Conservation (phyloP, 2,888 invertebrate species). For the Amphimallon solstitiale region DNA sequence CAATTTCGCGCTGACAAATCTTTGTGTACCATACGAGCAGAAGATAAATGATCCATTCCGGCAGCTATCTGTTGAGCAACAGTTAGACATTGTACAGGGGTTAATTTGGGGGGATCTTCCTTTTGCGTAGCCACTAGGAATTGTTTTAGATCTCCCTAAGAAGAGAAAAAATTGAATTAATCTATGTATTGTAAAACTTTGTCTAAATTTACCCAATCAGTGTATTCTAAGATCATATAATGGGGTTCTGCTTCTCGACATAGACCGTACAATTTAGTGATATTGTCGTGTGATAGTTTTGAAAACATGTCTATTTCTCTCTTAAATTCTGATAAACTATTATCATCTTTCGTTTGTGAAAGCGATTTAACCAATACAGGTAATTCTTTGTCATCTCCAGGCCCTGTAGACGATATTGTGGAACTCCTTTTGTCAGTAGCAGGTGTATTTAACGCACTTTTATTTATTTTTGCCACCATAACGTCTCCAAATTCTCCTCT, state of each 20-base stretch:
- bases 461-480: slow-evolving; percentile 74
- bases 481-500: slow-evolving; percentile 95
- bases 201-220: slow-evolving; percentile 82
- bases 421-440: slow-evolving; percentile 52
- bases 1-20: slow-evolving; percentile 94
- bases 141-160: slow-evolving; percentile 90
- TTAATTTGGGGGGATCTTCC: slow-evolving; percentile 70
- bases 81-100: slow-evolving; percentile 73
- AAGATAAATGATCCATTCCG: slow-evolving; percentile 82
- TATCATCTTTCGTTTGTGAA: slow-evolving; percentile 81
- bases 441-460: slow-evolving; percentile 46
- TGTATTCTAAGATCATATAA: slow-evolving; percentile 88
- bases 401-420: slow-evolving; percentile 53
- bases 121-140: slow-evolving; percentile 78
- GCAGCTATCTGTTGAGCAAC: slow-evolving; percentile 81
- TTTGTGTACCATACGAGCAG: slow-evolving; percentile 83
- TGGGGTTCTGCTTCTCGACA: slow-evolving; percentile 88
- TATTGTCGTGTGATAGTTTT: slow-evolving; percentile 83
- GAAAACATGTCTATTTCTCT: slow-evolving; percentile 88
- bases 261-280: slow-evolving; percentile 81
- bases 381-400: slow-evolving; percentile 61
- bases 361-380: slow-evolving; percentile 81
- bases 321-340: slow-evolving; percentile 82
- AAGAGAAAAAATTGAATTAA: slow-evolving; percentile 39
- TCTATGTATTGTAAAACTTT: slow-evolving; percentile 40